Evolutionary conservation across 2,113 vertebrate genomes (phyloP).

Genomic region (Seriola quinqueradiata): DNA sequence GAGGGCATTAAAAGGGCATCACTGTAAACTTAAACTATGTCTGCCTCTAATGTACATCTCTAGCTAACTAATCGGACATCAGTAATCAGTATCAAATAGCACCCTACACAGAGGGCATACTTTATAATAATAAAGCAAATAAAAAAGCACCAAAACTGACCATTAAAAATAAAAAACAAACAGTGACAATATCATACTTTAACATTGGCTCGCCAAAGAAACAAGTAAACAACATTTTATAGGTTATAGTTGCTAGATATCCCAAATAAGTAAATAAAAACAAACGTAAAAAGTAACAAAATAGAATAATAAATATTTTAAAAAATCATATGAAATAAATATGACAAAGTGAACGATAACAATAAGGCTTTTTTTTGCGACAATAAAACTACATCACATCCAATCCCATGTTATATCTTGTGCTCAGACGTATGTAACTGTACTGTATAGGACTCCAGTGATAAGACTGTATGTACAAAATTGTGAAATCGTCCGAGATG

Average conservation of each 20-base stretch:
- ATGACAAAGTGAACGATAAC: constrained; percentile 81
- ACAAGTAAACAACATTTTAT: constrained; percentile 73
- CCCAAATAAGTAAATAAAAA: constrained; percentile 74
- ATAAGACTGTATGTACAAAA: constrained; percentile 80
- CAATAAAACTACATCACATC: constrained; percentile 81
- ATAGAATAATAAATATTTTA: constrained; percentile 80
- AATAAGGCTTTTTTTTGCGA: constrained; percentile 83
- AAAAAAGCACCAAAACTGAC: constrained; percentile 79
- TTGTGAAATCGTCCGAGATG: constrained; percentile 36
- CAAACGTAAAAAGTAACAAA: constrained; percentile 79
- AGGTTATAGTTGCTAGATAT: constrained; percentile 79
- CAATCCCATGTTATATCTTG: constrained; percentile 79
- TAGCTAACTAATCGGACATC: constrained; percentile 82
- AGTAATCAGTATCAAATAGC: constrained; percentile 83
- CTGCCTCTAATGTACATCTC: constrained; percentile 78
- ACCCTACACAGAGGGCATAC: constrained; percentile 81
- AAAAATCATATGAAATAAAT: constrained; percentile 80
- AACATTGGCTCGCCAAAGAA: constrained; percentile 80
- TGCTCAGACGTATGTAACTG: constrained; percentile 79
- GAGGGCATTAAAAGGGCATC: constrained; percentile 47
- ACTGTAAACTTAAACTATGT: constrained; percentile 78
- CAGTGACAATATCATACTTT: constrained; percentile 71
- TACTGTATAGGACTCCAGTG: constrained; percentile 74
- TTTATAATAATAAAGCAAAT: constrained; percentile 76
- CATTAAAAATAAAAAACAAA: constrained; percentile 71